Percentiles rank a stretch among this genome's conserved stretches.
Evolutionary conservation across 2,888 invertebrate species (phyloP).

Genomic region (Tridacna crocea): DNA sequence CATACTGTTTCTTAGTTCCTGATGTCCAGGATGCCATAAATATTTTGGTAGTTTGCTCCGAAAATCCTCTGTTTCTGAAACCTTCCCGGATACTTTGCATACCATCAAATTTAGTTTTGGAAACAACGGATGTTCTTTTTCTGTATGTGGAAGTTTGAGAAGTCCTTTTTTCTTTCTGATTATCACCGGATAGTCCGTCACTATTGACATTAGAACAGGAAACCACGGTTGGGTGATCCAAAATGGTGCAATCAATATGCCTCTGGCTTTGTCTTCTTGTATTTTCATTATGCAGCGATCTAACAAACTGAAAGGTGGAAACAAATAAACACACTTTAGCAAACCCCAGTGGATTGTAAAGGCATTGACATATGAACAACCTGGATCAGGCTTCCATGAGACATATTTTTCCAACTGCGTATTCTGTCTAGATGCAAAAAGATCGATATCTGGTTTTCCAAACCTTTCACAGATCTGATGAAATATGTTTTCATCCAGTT

Average conservation of each 20-base stretch:
- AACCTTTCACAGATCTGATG: not conserved
- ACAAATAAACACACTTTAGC: not conserved
- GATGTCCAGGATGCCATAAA: slow-evolving; percentile 45
- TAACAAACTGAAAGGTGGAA: slow-evolving; percentile 29
- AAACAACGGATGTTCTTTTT: slow-evolving; percentile 32
- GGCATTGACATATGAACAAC: not conserved
- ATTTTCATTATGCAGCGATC: slow-evolving; percentile 27
- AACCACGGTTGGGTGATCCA: slow-evolving; percentile 50
- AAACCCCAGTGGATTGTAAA: not conserved
- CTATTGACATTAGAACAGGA: slow-evolving; percentile 14
- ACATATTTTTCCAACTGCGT: not conserved
- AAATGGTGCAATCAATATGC: slow-evolving; percentile 37
- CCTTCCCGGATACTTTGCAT: slow-evolving; percentile 42
- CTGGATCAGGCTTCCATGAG: slow-evolving; percentile 16
- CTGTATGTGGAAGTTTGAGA: no score
- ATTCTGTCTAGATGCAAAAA: slow-evolving; percentile 23
- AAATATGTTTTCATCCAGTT: no score
- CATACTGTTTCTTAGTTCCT: slow-evolving; percentile 26
- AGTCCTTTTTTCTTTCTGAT: slow-evolving; percentile 22
- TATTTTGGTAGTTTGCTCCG: slow-evolving; percentile 25
- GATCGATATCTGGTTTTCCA: not conserved
- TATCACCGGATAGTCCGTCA: slow-evolving; percentile 19
- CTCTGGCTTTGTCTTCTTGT: no score
- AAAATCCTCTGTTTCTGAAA: slow-evolving; percentile 22
- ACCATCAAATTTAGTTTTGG: slow-evolving; percentile 35